Evolutionary conservation across 2,797 vertebrate genomes (phyloP).

Genomic region (Myiotriccus ornatus): DNA sequence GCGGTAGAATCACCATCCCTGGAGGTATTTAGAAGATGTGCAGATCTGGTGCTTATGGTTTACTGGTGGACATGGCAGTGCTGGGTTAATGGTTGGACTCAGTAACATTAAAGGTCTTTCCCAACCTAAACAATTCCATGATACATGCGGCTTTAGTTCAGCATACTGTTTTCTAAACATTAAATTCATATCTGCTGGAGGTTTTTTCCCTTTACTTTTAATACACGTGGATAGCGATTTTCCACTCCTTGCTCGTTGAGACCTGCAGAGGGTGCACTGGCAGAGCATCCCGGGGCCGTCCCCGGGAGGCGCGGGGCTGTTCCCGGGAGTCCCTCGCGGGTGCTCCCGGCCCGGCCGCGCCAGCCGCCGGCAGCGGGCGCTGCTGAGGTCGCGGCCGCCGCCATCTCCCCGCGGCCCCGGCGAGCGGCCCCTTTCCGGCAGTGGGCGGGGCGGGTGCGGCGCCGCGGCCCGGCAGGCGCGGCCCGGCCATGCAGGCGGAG

Average conservation of each 20-base stretch:
- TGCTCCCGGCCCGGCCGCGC: neutral
- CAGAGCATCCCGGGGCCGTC: rapidly evolving
- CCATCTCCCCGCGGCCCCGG: neutral
- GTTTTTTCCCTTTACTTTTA: neutral
- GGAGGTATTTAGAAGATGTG: neutral
- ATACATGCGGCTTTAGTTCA: rapidly evolving
- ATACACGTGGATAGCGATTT: rapidly evolving
- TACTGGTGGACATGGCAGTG: rapidly evolving
- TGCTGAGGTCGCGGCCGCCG: neutral
- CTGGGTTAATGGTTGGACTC: rapidly evolving
- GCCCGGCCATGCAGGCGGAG: slow-evolving; percentile 46
- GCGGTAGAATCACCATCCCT: rapidly evolving
- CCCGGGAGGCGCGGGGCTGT: rapidly evolving
- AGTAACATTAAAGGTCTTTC: neutral
- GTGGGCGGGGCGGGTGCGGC: neutral
- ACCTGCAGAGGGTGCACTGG: rapidly evolving
- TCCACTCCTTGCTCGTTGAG: rapidly evolving
- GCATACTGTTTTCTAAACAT: neutral
- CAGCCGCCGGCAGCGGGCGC: neutral
- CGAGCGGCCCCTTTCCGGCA: neutral
- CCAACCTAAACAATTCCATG: rapidly evolving
- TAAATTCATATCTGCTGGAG: neutral
- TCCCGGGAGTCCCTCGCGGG: too few species aligned
- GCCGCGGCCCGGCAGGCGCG: neutral
- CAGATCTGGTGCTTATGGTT: neutral